Evolutionary conservation across 2,797 vertebrate genomes (phyloP).

Genomic region (Malurus leucopterus): DNA sequence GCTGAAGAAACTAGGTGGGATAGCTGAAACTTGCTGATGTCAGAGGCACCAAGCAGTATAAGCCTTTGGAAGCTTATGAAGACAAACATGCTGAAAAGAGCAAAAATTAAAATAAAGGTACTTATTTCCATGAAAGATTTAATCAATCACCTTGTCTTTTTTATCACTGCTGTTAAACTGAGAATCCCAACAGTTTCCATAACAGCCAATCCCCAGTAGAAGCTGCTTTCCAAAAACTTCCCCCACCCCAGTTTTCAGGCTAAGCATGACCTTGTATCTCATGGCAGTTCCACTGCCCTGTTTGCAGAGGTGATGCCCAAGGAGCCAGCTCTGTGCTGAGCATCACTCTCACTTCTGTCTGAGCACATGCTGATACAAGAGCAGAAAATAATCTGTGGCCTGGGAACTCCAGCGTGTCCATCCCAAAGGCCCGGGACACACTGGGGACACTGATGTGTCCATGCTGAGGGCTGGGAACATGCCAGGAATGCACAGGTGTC

Average conservation of each 20-base stretch:
- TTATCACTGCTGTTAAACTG: slow-evolving; percentile 34
- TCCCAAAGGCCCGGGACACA: not conserved
- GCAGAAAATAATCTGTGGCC: not conserved
- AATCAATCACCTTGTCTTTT: slow-evolving; percentile 43
- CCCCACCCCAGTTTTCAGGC: not conserved
- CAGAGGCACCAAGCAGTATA: not conserved
- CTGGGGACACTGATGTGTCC: not conserved
- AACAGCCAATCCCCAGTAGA: not conserved
- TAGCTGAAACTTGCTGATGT: not conserved
- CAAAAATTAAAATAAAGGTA: slow-evolving; percentile 9
- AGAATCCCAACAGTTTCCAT: slow-evolving; percentile 14
- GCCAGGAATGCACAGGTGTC: not conserved
- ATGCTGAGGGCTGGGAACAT: not conserved
- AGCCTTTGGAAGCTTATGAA: slow-evolving; percentile 46
- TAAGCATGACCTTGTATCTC: not conserved
- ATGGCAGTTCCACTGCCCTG: not conserved
- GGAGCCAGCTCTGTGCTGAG: not conserved
- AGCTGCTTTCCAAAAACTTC: not conserved
- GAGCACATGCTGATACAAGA: not conserved
- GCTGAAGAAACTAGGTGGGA: not conserved
- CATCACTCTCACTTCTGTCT: not conserved
- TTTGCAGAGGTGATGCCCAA: not conserved
- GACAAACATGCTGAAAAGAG: slow-evolving; percentile 19
- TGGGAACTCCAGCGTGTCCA: not conserved
- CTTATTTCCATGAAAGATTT: slow-evolving; percentile 15